Evolutionary conservation across 1,140 invertebrate genomes (phyloP), one percentile per base, ranked within the genome.

Genomic region (Hycleus phaleratus): DNA sequence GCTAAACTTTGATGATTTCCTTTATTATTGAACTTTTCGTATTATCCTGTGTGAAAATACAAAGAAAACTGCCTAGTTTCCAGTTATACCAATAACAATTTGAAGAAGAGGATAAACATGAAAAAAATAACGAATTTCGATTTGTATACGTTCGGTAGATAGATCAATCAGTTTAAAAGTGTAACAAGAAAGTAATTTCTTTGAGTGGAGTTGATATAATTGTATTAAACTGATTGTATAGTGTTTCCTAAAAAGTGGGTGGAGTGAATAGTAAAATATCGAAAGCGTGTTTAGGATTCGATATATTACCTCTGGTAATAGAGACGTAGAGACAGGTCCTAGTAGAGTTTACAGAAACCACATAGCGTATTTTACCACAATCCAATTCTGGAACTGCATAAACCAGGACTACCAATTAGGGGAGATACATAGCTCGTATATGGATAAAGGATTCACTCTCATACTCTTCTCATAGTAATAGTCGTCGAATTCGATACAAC

Each of bases 321-420:
- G 67, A 67, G 65, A 64, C 63, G 67, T 70, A 67, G 65, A 68
- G 66, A 67, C 68, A 68, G 66, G 66, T 71, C 64, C 65, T 63
- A 48, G 63, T 63, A 62, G 68, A 68, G 69, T 71, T 71, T 68
- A 67, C 65, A 71, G 70, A 68, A 71, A 71, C 71, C 71, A 66
- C 71, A 65, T 59, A 65, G 68, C 68, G 71, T 70, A 72, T 72
- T 72, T 71, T 69, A 70, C 70, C 69, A 61, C 69, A 71, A 71
- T 73, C 70, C 69, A 73, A 73, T 73, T 73, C 69, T 62, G 59
- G 62, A 66, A 70, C 63, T 71, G 68, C 68, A 70, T 71, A 70
- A 72, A 72, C 69, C 69, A 68, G 68, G 64, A 63, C 65, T 68
- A 64, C 63, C 70, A 71, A 71, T 71, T 71, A 70, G 32, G 64